Base-by-base conservation (phyloP, 2,113 vertebrate species). In the Xiphophorus maculatus region DNA sequence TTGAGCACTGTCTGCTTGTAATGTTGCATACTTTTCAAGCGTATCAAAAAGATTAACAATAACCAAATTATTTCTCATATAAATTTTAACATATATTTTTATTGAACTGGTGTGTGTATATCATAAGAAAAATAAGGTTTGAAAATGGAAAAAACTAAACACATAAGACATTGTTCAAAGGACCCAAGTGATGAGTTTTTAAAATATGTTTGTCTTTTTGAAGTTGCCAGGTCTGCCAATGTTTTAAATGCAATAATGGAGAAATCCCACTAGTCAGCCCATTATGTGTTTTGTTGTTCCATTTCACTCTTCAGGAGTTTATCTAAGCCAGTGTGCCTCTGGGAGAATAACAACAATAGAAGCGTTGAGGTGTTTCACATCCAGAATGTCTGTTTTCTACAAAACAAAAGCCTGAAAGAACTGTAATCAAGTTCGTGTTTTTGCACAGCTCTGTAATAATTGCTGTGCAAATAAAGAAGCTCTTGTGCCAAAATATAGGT, bases 401-500 rank as follows among this genome's bases (percentile, higher is more conserved):
- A 62, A 72, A 62, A 64, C 62, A 66, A 22, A 71, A 42, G 62
- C 35, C 44, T 12, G 44, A 51, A n/a, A 2, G 58, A 10, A 29
- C 17, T 37, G 7, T 37, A 73, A 37, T 40, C 22, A 37, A 15
- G 19, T 68, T 44, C 22, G 10, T 65, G 15, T 66, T 6, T 71
- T 17, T 65, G 44, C 30, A 11, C 19, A 58, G 51, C 51, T 28
- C 28, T 28, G 28, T 28, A 58, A 22, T 58, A 11, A 58, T n/a
- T 58, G 25, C 32, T 66, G 35, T 37, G 30, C 6, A 40, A 40
- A 27, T 10, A 14, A 63, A 35, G 44, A 63, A 14, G 3, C 2
- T 64, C 19, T 14, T 64, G 54, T 42, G 68, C 12, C 28, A 72
- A 63, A 51, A 68, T 25, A 84, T 37, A 71, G 63, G 61, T 60